A percentile compares a stretch with the other conserved stretches of the same genome.
Conservation (phyloP, 2,797 vertebrate species). For the Myiotriccus ornatus region DNA sequence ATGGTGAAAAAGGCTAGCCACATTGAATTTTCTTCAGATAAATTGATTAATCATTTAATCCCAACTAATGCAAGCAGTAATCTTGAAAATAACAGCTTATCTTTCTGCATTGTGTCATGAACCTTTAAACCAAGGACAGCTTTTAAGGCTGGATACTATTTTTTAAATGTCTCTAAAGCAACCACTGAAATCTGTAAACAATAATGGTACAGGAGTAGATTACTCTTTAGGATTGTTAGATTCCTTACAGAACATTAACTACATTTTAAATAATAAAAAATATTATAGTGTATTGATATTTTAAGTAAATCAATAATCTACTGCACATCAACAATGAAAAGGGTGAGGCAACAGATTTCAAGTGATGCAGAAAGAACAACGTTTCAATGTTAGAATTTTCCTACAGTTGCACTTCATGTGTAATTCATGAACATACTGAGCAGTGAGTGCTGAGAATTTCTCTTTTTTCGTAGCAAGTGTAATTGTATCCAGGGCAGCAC, state of each 20-base stretch:
- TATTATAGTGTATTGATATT: neutral
- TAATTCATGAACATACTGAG: neutral
- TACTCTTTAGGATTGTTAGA: neutral
- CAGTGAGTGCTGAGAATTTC: neutral
- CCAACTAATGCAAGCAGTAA: neutral
- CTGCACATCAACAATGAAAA: neutral
- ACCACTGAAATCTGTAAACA: neutral
- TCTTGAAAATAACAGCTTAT: neutral
- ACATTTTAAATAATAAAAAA: neutral
- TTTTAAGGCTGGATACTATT: neutral
- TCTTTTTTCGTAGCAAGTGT: neutral
- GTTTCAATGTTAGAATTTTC: neutral
- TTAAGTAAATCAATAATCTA: neutral
- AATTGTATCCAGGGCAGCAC: neutral
- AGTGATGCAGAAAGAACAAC: neutral
- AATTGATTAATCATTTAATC: neutral
- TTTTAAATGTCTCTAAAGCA: neutral
- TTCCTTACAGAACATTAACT: neutral
- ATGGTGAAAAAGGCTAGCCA: neutral
- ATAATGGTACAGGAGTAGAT: neutral
- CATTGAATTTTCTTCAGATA: neutral
- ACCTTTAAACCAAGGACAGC: neutral
- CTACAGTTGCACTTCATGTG: neutral
- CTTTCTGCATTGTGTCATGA: neutral
- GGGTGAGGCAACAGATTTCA: neutral